phyloP scores from a whole-genome alignment of 2,888 invertebrate genomes.

The Tanytarsus gracilentus region DNA sequence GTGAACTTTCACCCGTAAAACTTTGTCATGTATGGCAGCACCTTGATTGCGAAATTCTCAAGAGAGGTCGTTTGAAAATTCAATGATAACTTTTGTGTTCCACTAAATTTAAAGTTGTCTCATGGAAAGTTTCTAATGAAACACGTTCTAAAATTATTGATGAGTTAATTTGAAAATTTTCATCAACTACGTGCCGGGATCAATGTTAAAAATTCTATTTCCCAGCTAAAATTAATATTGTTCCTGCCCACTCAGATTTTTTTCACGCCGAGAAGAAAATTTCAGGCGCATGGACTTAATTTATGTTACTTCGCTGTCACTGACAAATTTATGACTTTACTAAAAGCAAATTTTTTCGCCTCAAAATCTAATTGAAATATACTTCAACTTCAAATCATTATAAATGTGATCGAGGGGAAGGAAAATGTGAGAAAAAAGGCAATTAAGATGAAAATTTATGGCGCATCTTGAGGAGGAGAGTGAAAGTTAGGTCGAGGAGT shows the following conservation, averaged over 20 bases:
- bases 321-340: neutral
- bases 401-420: constrained; percentile 2
- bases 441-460: constrained; percentile 9
- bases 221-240: neutral
- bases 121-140: too few relatives aligned
- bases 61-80: too few relatives aligned
- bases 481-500: neutral
- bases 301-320: neutral
- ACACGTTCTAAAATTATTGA: constrained; percentile 6
- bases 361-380: neutral
- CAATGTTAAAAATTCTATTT: neutral
- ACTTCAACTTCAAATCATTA: neutral
- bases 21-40: too few relatives aligned
- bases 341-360: neutral
- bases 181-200: neutral
- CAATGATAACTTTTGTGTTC: too few relatives aligned
- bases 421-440: neutral
- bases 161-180: constrained; percentile 4
- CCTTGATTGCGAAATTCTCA: too few relatives aligned
- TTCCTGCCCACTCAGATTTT: too few relatives aligned
- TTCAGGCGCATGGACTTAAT: too few relatives aligned
- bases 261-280: too few relatives aligned
- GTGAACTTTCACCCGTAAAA: too few relatives aligned
- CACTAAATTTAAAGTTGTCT: too few relatives aligned
- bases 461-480: neutral